Evolutionary conservation across 2,888 invertebrate species (phyloP), one percentile per base, ranked within the genome.

Genomic region (Heliothis peltigera): DNA sequence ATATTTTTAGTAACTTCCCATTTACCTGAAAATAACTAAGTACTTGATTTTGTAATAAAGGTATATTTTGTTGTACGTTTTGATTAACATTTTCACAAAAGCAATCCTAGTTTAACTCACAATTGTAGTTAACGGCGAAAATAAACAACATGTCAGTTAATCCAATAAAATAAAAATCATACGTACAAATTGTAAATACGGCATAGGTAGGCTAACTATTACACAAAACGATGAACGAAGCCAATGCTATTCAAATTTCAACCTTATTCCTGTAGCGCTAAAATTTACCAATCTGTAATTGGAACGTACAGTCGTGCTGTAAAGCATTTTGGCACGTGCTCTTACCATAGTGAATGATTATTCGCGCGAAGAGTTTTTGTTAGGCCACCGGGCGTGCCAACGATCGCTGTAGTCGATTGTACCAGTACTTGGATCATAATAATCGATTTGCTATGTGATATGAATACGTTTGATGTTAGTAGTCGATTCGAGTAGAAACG

Each of bases 401-500:
- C 75, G 80, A 80, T 84, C 67, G 78, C 79, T 79, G 71, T 53
- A 75, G 74, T 80, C 82, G 70, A 83, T 81, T 81, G 75, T 83
- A 79, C 73, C 75, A 64, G 75, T 77, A 79, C 81, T 83, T 79
- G 84, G 84, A 85, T 76, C 62, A 66, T 87, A 90, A 90, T 88
- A 90, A 90, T 88, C 84, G 84, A 77, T 80, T 70, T 69, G 68
- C 67, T 79, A 74, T 89, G 88, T 87, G 88, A 85, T 83, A 75
- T 82, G 90, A 89, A 89, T 90, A 80, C 63, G 78, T 71, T 84
- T 87, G 39, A 47, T 49, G 70, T 78, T 77, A 74, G 70, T 75
- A 82, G 77, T 71, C 70, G 52, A 53, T 69, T 51, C 77, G 81
- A 71, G 64, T 71, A 74, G 51, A 64, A 78, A 77, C 70, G 69